Conservation (phyloP, 2,888 invertebrate genomes). For the Nasonia oneida region DNA sequence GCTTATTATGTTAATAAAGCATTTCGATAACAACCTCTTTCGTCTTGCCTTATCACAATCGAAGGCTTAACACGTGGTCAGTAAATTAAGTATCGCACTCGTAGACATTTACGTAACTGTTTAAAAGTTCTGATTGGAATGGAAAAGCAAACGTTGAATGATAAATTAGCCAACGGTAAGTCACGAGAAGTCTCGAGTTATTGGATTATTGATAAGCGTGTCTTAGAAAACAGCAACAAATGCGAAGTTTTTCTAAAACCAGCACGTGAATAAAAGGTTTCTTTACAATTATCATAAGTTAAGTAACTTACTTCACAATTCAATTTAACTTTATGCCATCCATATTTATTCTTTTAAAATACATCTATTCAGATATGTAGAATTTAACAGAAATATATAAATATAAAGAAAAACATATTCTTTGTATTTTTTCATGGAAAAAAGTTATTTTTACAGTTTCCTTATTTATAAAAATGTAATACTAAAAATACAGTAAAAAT, state of each 20-base stretch:
- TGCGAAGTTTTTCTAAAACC: neutral
- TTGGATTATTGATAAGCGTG: conserved; percentile 22
- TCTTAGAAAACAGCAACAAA: neutral
- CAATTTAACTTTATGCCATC: neutral
- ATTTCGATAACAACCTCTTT: neutral
- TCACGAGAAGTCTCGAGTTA: neutral
- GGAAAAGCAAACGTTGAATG: neutral
- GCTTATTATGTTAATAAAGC: conserved; percentile 25
- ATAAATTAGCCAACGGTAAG: neutral
- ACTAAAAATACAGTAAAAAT: conserved; percentile 22
- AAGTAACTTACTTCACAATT: neutral
- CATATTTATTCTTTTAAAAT: conserved; percentile 14
- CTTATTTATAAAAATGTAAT: conserved; percentile 28
- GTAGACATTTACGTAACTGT: conserved; percentile 2
- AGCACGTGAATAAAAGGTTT: neutral
- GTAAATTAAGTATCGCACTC: neutral
- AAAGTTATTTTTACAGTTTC: conserved; percentile 20
- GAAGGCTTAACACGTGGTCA: conserved; percentile 1
- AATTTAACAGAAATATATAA: conserved; percentile 6
- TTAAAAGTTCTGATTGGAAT: neutral
- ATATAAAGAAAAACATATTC: neutral
- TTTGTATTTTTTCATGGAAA: neutral
- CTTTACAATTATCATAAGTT: neutral
- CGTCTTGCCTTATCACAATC: neutral
- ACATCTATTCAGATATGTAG: neutral